Evolutionary conservation across 1,140 invertebrate species (phyloP).

Genomic region (Euglossa dilemma): DNA sequence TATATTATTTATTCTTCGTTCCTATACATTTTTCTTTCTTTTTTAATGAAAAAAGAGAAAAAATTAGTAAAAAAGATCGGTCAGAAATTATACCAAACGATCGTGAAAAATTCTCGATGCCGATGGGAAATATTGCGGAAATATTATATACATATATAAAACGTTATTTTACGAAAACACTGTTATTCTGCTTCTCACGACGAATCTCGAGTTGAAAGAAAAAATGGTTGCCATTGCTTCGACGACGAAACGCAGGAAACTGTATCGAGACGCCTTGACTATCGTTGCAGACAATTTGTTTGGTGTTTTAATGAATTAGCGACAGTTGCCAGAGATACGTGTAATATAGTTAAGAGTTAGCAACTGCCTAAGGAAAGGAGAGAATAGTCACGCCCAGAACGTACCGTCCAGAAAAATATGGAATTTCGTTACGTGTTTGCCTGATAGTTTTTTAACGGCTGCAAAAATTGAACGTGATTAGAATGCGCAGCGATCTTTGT

Average conservation of each 20-base stretch:
- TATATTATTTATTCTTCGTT: too few species aligned
- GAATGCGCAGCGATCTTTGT: slow-evolving; percentile 20
- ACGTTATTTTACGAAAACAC: too few species aligned
- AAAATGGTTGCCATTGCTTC: not conserved
- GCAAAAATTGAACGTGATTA: slow-evolving; percentile 21
- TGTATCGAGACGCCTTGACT: slow-evolving; percentile 40
- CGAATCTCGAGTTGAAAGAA: too few species aligned
- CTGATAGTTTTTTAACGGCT: slow-evolving; percentile 43
- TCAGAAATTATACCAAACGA: too few species aligned
- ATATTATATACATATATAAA: too few species aligned
- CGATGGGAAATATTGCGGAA: too few species aligned
- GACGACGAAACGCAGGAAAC: not conserved
- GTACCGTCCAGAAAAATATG: slow-evolving; percentile 59
- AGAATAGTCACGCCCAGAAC: slow-evolving; percentile 58
- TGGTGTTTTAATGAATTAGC: slow-evolving; percentile 33
- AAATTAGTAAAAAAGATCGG: too few species aligned
- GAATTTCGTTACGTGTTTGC: slow-evolving; percentile 46
- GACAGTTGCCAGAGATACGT: slow-evolving; percentile 51
- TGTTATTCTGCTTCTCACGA: too few species aligned
- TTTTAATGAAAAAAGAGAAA: too few species aligned
- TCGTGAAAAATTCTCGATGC: too few species aligned
- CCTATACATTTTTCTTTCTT: too few species aligned
- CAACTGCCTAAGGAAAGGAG: slow-evolving; percentile 28
- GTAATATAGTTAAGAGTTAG: slow-evolving; percentile 35
- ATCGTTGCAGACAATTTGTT: slow-evolving; percentile 53